Evolutionary conservation across 53 echinoderm and acorn worm genomes (phyloP).

Genomic region (Apostichopus leukothele): DNA sequence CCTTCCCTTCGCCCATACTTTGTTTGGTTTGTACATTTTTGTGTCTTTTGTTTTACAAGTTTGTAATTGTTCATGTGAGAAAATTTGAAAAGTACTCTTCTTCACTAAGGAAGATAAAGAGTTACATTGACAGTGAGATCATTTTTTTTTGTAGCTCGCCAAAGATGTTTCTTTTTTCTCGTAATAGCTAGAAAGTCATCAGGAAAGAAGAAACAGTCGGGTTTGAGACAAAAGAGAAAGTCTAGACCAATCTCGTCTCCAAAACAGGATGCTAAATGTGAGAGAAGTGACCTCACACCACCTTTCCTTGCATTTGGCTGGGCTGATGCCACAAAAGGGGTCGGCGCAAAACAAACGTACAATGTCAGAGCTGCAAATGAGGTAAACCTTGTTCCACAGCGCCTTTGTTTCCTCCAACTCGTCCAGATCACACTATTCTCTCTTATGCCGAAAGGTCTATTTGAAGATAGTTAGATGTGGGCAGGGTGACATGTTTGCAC

Average conservation of each 20-base stretch:
- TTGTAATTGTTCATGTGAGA: no score
- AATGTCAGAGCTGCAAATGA: constrained; percentile 80
- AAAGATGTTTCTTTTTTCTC: background rate
- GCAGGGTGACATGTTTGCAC: no score
- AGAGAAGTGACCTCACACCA: constrained; percentile 5
- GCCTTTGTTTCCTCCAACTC: background rate
- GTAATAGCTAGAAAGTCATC: constrained; percentile 12
- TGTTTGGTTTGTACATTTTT: no score
- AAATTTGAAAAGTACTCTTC: no score
- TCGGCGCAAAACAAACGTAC: constrained; percentile 75
- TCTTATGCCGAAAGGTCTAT: no score
- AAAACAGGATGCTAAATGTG: background rate
- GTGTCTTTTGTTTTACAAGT: no score
- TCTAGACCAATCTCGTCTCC: constrained; percentile 53
- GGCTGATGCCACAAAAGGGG: constrained; percentile 67
- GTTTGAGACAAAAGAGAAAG: constrained; percentile 31
- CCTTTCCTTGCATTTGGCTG: constrained; percentile 84
- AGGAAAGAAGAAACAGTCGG: constrained; percentile 36
- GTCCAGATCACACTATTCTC: no score
- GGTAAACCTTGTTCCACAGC: constrained; percentile 48
- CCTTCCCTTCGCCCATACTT: no score
- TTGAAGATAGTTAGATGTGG: no score
- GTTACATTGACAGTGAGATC: no score
- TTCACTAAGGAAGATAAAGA: no score
- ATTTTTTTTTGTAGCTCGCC: no score